Conservation (phyloP, 2,888 invertebrate genomes). For the Coleophora deauratella region DNA sequence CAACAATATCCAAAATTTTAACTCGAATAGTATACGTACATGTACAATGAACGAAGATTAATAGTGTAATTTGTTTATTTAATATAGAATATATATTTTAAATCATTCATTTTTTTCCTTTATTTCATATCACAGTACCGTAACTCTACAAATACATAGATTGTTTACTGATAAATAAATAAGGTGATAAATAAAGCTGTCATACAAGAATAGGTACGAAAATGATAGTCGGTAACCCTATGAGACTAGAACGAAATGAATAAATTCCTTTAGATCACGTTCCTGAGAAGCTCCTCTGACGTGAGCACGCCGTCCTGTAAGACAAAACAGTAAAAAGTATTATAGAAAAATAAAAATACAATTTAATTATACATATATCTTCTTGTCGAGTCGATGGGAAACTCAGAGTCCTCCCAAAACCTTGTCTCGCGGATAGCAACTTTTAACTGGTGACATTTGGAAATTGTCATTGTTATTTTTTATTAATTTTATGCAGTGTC, state of each 20-base stretch:
- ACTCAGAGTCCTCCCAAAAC: background rate
- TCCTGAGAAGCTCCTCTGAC: constrained; percentile 71
- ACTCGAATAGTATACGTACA: no score
- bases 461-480: background rate
- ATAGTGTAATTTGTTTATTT: constrained; percentile 29
- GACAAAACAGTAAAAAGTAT: constrained; percentile 15
- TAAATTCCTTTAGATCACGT: constrained; percentile 41
- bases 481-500: background rate
- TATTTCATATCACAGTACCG: constrained; percentile 66
- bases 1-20: no score
- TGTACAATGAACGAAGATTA: no score
- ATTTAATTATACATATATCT: background rate
- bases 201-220: constrained; percentile 32
- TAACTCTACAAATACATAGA: constrained; percentile 41
- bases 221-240: constrained; percentile 27
- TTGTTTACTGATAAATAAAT: constrained; percentile 25
- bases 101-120: no score
- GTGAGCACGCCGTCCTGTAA: constrained; percentile 74
- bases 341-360: background rate
- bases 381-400: background rate
- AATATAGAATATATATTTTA: no score
- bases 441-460: background rate
- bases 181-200: constrained; percentile 24
- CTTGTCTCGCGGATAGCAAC: background rate
- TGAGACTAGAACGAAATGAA: constrained; percentile 20